Percentiles rank a stretch among this genome's conserved stretches.
Conservation (phyloP, 2,113 vertebrate genomes). For the Psittacula cyanocephala region DNA sequence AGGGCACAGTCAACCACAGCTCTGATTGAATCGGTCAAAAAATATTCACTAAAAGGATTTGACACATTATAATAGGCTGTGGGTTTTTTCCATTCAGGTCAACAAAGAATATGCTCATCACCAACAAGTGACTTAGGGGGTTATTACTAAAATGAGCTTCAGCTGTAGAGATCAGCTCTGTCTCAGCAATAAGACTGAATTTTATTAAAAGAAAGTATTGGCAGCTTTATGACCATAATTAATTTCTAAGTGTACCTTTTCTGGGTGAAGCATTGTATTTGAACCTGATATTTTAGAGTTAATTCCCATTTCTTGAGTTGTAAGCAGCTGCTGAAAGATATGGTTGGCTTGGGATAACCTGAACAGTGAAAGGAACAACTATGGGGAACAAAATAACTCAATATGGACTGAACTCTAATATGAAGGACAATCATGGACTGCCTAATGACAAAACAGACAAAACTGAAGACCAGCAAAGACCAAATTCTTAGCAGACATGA, state of each 20-base stretch:
- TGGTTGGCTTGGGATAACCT: not conserved
- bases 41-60: not conserved
- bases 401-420: not conserved
- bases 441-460: not conserved
- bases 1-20: not conserved
- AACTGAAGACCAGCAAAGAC: not conserved
- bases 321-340: not conserved
- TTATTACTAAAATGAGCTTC: not conserved
- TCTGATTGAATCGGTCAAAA: not conserved
- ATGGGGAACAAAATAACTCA: not conserved
- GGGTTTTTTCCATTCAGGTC: not conserved
- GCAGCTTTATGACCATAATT: not conserved
- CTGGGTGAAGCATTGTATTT: not conserved
- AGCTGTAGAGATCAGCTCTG: not conserved
- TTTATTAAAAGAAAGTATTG: not conserved
- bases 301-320: not conserved
- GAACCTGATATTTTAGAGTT: not conserved
- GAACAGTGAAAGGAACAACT: not conserved
- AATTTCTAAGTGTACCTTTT: not conserved
- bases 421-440: not conserved
- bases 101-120: not conserved
- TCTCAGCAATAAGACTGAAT: not conserved
- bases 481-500: not conserved
- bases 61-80: not conserved
- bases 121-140: not conserved